A percentile compares a stretch with the other conserved stretches of the same genome.
These are phyloP conservation scores for Heliornis fulica DNA, from an alignment of 2,113 vertebrate genomes.

Conservation along the genomic window DNA sequence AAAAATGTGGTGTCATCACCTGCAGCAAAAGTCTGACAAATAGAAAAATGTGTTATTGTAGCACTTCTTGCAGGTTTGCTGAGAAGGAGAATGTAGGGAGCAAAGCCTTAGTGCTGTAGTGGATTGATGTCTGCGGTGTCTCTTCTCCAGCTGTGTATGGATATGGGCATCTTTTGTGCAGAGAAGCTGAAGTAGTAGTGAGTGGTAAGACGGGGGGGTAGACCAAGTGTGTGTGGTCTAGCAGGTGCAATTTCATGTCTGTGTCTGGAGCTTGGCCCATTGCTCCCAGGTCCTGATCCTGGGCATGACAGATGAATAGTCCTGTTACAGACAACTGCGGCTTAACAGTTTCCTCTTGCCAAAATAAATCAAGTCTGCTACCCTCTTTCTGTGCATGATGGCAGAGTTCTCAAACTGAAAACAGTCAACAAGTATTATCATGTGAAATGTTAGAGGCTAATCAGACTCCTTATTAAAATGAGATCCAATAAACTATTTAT, in stretches of 20 bases:
- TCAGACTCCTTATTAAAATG: neutral
- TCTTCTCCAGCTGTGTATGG: neutral
- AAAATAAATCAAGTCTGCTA: neutral
- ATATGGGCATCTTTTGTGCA: neutral
- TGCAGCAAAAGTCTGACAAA: neutral
- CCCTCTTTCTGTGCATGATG: neutral
- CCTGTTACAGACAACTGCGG: neutral
- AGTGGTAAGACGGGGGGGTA: neutral
- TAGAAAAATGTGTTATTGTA: neutral
- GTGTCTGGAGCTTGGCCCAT: neutral
- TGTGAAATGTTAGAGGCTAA: neutral
- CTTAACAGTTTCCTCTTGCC: neutral
- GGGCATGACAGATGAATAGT: neutral
- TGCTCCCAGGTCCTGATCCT: neutral
- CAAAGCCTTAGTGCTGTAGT: neutral
- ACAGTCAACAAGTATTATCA: neutral
- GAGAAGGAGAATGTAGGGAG: neutral
- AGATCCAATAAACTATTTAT: neutral
- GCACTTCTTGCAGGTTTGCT: neutral
- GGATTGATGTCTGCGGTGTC: neutral
- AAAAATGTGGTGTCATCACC: neutral
- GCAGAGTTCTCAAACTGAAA: neutral
- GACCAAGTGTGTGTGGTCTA: neutral
- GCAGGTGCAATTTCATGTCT: neutral
- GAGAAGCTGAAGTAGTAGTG: neutral